A percentile compares a stretch with the other conserved stretches of the same genome.
phyloP scores from a whole-genome alignment of 2,113 vertebrate species.

The Xerus inauris region DNA sequence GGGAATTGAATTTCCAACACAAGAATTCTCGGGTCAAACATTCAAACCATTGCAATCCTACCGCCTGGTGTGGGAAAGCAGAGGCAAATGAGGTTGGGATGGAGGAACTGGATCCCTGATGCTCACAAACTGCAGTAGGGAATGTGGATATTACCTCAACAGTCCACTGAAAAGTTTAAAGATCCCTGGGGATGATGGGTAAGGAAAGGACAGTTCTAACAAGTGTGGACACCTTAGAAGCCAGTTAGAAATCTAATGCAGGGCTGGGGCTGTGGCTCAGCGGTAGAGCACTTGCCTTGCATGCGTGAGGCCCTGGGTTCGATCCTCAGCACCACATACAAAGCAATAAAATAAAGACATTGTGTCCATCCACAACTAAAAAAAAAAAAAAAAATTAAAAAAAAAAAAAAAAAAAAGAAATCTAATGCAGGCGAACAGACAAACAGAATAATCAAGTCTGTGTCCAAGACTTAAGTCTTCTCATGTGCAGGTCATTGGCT shows the following conservation, averaged over 20 bases:
- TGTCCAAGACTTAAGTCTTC: background rate
- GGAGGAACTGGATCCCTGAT: background rate
- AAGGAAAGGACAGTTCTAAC: fast-evolving
- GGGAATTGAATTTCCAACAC: background rate
- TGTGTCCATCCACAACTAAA: too few relatives aligned
- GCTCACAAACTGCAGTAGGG: background rate
- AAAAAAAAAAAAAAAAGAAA: too few relatives aligned
- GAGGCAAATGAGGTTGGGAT: background rate
- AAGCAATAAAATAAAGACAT: too few relatives aligned
- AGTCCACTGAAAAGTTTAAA: background rate
- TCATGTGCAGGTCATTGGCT: background rate
- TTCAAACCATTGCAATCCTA: background rate
- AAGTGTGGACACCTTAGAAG: too few relatives aligned
- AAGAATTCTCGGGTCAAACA: background rate
- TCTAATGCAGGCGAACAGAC: too few relatives aligned
- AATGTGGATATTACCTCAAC: too few relatives aligned
- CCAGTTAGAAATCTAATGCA: background rate
- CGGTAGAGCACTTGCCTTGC: too few relatives aligned
- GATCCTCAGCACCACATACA: too few relatives aligned
- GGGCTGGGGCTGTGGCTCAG: too few relatives aligned
- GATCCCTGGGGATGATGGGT: background rate
- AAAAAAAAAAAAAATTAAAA: too few relatives aligned
- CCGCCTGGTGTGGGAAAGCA: background rate
- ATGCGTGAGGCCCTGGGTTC: too few relatives aligned
- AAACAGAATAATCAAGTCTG: background rate